Conservation (phyloP, 2,888 invertebrate species). For the Drosophila borborema region DNA sequence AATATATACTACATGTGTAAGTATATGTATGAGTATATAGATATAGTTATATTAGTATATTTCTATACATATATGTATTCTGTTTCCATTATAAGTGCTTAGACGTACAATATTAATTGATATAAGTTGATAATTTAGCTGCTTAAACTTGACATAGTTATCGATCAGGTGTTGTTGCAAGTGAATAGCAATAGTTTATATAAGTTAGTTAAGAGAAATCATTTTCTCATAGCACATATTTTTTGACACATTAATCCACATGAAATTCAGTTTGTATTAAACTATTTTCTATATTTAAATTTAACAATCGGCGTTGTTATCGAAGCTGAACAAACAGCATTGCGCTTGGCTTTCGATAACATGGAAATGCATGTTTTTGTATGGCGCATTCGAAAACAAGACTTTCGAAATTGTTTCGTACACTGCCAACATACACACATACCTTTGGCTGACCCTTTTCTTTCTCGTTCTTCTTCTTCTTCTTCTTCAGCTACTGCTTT, state of each 20-base stretch:
- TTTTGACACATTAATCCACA: neutral
- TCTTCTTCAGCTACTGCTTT: neutral
- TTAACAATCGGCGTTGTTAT: neutral
- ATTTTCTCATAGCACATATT: neutral
- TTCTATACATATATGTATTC: neutral
- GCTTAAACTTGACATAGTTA: neutral
- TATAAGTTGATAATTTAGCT: neutral
- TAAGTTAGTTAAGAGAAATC: neutral
- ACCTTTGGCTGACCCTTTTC: conserved; percentile 29
- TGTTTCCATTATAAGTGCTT: neutral
- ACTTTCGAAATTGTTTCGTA: conserved; percentile 27
- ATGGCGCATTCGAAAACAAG: neutral
- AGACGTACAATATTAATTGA: neutral
- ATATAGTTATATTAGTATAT: too few species aligned
- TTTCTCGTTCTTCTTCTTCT: neutral
- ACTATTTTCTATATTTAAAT: conserved; percentile 2
- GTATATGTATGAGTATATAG: too few species aligned
- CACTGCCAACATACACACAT: neutral
- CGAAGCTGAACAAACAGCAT: neutral
- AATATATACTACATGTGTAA: too few species aligned
- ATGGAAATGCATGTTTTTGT: neutral
- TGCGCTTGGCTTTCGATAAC: conserved; percentile 21
- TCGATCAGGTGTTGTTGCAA: neutral
- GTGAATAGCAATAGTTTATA: neutral
- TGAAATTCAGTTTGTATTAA: neutral